These are phyloP conservation scores for Zosterops lateralis DNA, from an alignment of 2,113 vertebrate species.

Conservation along the genomic window DNA sequence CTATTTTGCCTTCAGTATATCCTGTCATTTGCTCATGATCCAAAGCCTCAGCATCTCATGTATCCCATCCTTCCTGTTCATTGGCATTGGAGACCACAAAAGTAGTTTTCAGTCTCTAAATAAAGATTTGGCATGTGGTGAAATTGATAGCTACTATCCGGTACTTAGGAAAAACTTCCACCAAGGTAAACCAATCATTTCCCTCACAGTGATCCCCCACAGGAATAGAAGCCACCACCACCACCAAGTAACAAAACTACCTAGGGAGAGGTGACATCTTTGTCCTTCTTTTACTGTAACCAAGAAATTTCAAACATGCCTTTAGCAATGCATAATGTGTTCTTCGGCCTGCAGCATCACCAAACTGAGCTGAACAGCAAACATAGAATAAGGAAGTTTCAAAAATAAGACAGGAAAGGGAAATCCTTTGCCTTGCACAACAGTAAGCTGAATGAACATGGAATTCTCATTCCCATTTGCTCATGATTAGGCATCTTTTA, in stretches of 20 bases:
- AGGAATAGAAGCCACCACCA: background rate
- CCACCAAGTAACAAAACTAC: background rate
- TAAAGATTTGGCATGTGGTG: background rate
- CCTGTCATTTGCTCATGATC: background rate
- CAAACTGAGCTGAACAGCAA: background rate
- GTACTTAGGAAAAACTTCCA: background rate
- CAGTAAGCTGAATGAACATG: background rate
- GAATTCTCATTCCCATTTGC: background rate
- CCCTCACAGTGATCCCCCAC: background rate
- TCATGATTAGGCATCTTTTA: background rate
- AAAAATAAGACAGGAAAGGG: slow-evolving; percentile 41
- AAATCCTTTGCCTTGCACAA: slow-evolving; percentile 33
- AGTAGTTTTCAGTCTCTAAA: background rate
- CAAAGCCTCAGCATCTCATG: background rate
- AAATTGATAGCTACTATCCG: background rate
- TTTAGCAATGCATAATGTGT: background rate
- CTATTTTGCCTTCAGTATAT: background rate
- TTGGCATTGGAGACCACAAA: background rate
- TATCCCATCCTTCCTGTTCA: background rate
- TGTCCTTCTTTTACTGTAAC: background rate
- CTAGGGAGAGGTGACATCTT: background rate
- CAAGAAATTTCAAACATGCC: background rate
- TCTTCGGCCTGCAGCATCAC: background rate
- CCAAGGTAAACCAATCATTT: background rate
- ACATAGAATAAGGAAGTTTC: background rate